Percentiles rank a stretch among this genome's conserved stretches.
These are phyloP conservation scores for Sandelia bainsii DNA, from an alignment of 2,797 vertebrate species.

Conservation along the genomic window DNA sequence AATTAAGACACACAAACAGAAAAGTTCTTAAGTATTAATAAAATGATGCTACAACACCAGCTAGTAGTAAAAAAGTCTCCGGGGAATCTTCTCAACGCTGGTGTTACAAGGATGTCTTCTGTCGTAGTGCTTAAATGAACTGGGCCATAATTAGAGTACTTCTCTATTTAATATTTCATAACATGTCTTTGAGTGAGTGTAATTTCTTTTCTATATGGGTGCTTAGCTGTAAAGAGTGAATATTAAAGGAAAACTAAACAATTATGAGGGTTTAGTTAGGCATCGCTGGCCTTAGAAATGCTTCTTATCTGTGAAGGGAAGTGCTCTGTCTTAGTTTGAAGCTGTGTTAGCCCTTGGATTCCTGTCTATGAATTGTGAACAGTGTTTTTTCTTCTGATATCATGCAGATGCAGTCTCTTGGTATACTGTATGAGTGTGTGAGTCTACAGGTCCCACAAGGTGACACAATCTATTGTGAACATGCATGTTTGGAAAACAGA, in stretches of 20 bases:
- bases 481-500: constrained; percentile 16
- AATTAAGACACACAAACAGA: constrained; percentile 31
- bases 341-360: constrained; percentile 58
- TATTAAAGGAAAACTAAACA: constrained; percentile 78
- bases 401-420: constrained; percentile 26
- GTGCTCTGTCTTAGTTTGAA: constrained; percentile 79
- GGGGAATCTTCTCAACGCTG: constrained; percentile 52
- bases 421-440: neutral
- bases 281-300: constrained; percentile 69
- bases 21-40: constrained; percentile 51
- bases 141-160: constrained; percentile 54
- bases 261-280: constrained; percentile 75
- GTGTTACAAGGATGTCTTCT: constrained; percentile 64
- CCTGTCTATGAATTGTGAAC: constrained; percentile 53
- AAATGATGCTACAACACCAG: constrained; percentile 45
- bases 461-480: constrained; percentile 7
- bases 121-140: constrained; percentile 65
- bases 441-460: constrained; percentile 21
- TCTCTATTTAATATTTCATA: constrained; percentile 71
- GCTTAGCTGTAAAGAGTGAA: constrained; percentile 66
- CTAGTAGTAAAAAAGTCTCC: constrained; percentile 41
- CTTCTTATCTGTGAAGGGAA: constrained; percentile 69
- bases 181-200: constrained; percentile 60
- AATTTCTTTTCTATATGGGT: constrained; percentile 70
- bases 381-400: neutral